These are phyloP conservation scores for Yponomeuta plumbellus DNA, from an alignment of 2,888 invertebrate species.

Conservation along the genomic window DNA sequence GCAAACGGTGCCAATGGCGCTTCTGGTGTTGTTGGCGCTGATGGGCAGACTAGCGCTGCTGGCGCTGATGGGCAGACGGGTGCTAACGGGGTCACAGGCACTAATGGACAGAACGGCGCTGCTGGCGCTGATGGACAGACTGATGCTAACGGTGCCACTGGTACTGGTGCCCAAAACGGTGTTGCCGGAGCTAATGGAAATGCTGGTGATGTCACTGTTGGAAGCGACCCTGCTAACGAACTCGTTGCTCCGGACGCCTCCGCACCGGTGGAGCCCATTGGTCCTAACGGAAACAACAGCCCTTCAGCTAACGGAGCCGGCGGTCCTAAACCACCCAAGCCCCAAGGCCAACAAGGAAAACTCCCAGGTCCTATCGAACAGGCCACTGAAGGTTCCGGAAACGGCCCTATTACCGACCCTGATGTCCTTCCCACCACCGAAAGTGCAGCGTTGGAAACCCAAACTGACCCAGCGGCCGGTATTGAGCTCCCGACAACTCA, in stretches of 20 bases:
- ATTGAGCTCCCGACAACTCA: neutral
- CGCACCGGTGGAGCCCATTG: neutral
- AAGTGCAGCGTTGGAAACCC: neutral
- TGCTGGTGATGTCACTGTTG: neutral
- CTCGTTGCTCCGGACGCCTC: conserved; percentile 1
- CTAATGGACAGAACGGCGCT: neutral
- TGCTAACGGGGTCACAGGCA: too few relatives aligned
- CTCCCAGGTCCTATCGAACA: neutral
- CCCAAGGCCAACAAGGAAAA: neutral
- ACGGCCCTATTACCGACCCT: neutral
- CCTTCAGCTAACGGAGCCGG: neutral
- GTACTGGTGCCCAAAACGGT: neutral
- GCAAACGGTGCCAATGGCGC: neutral
- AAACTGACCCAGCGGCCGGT: neutral
- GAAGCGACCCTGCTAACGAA: neutral
- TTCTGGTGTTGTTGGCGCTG: neutral
- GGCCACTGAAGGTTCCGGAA: conserved; percentile 1
- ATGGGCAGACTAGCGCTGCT: neutral
- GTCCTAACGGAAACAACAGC: neutral
- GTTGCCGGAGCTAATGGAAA: neutral
- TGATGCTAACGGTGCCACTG: conserved; percentile 32
- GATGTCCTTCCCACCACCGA: neutral
- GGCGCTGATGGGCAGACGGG: neutral
- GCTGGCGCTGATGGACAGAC: conserved; percentile 23
- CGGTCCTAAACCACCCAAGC: neutral